Conservation (phyloP, 2,888 invertebrate species). For the Octonoba sinensis region DNA sequence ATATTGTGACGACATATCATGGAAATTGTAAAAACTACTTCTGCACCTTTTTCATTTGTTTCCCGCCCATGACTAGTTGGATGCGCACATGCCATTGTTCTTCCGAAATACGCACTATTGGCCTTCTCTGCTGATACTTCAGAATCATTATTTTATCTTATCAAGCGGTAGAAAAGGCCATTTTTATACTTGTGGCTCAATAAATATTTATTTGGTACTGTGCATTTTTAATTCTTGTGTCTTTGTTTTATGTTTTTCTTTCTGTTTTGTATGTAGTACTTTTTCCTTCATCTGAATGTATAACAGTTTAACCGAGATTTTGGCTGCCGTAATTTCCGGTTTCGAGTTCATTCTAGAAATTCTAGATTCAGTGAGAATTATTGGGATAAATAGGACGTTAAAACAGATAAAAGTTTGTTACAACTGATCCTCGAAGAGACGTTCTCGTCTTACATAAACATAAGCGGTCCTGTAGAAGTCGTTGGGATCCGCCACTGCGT, state of each 20-base stretch:
- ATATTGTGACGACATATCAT: conserved; percentile 54
- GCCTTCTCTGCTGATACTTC: conserved; percentile 25
- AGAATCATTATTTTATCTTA: conserved; percentile 51
- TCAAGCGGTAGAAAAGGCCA: conserved; percentile 37
- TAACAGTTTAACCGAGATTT: too few species aligned
- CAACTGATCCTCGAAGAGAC: too few species aligned
- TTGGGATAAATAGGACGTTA: too few species aligned
- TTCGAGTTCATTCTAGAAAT: too few species aligned
- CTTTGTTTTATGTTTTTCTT: neutral
- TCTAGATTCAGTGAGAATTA: too few species aligned
- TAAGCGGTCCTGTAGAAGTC: too few species aligned
- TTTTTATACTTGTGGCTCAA: conserved; percentile 55
- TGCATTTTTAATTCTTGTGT: neutral
- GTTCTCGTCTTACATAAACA: too few species aligned
- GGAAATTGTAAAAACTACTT: conserved; percentile 5
- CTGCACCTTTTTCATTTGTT: conserved; percentile 21
- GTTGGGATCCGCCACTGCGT: too few species aligned
- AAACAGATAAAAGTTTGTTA: too few species aligned
- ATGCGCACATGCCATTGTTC: conserved; percentile 44
- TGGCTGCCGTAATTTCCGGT: too few species aligned
- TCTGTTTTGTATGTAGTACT: neutral
- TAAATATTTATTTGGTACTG: conserved; percentile 60
- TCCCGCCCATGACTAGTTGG: conserved; percentile 2
- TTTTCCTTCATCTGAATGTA: too few species aligned
- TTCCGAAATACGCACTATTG: conserved; percentile 41